phyloP scores from a whole-genome alignment of 2,888 invertebrate species.

The Tolmerus cingulatus region DNA sequence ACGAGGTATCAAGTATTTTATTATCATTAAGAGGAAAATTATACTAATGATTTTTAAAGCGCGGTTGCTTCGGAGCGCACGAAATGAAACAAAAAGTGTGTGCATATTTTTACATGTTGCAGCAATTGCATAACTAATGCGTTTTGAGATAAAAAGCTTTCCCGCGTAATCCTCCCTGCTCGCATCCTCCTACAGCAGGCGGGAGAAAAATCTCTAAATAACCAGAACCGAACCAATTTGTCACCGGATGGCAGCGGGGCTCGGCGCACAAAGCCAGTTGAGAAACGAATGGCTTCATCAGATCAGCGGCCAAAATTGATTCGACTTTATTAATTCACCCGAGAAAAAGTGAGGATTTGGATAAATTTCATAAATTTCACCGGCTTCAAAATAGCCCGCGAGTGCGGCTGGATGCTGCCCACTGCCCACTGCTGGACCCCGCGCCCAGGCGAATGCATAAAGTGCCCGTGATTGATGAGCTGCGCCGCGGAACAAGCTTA shows the following conservation, averaged over 20 bases:
- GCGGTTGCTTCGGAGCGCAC: neutral
- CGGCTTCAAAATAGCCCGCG: neutral
- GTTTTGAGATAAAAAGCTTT: neutral
- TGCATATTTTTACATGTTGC: neutral
- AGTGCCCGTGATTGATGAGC: conserved; percentile 8
- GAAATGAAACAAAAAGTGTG: neutral
- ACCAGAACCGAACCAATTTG: conserved; percentile 25
- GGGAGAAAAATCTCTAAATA: neutral
- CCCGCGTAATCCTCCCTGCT: neutral
- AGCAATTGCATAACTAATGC: neutral
- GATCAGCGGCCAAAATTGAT: neutral
- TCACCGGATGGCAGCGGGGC: neutral
- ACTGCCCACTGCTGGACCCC: neutral
- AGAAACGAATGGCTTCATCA: conserved; percentile 24
- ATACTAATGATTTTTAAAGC: neutral
- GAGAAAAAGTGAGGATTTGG: conserved; percentile 26
- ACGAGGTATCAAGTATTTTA: too few species aligned
- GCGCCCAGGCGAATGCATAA: neutral
- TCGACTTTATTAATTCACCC: conserved; percentile 21
- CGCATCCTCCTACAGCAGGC: neutral
- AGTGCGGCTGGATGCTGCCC: neutral
- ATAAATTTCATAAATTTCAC: conserved; percentile 35
- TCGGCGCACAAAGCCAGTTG: neutral
- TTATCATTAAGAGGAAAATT: too few species aligned
- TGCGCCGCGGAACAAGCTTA: conserved; percentile 15